A percentile compares a stretch with the other conserved stretches of the same genome.
These are phyloP conservation scores for Sinocyclocheilus rhinocerous DNA, from an alignment of 2,113 vertebrate species.

Conservation along the genomic window DNA sequence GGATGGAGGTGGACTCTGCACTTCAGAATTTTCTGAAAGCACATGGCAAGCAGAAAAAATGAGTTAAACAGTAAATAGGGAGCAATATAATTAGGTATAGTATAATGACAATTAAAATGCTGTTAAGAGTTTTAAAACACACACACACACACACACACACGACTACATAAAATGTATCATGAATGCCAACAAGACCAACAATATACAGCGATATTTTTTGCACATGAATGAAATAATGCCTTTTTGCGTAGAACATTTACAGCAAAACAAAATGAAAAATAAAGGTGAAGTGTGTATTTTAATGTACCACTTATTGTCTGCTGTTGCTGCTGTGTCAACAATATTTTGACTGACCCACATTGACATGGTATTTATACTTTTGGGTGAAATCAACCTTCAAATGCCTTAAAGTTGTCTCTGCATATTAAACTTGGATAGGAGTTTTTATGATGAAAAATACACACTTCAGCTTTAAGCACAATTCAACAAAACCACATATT, in stretches of 20 bases:
- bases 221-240: conserved; percentile 23
- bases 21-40: conserved; percentile 73
- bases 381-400: neutral
- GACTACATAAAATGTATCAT: neutral
- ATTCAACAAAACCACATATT: conserved; percentile 14
- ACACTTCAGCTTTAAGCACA: conserved; percentile 12
- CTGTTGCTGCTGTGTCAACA: neutral
- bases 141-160: neutral
- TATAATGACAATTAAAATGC: neutral
- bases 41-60: conserved; percentile 29
- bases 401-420: neutral
- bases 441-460: neutral
- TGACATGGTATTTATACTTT: neutral
- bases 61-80: neutral
- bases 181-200: neutral
- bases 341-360: conserved; percentile 15
- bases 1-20: conserved; percentile 76
- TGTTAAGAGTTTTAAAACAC: neutral
- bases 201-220: neutral
- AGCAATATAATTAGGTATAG: neutral
- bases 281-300: conserved; percentile 4
- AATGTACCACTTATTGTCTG: neutral
- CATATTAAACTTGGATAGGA: neutral
- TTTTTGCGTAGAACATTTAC: neutral
- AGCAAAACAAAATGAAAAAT: conserved; percentile 3